Percentiles rank a stretch among this genome's conserved stretches.
Conservation (phyloP, 2,888 invertebrate species). For the Polyploca ridens region DNA sequence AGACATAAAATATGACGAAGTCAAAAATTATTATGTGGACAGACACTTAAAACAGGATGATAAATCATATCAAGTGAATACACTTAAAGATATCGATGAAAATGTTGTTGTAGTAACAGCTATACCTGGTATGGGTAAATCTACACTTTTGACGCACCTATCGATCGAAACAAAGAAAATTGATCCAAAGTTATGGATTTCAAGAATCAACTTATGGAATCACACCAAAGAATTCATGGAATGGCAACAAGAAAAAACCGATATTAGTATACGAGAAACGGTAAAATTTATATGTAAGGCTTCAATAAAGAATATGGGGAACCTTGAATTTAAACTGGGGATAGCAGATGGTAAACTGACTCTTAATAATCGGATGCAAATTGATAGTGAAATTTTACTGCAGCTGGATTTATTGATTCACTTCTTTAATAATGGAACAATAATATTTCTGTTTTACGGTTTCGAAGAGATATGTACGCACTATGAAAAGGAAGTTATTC, state of each 20-base stretch:
- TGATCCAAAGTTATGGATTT: constrained; percentile 43
- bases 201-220: constrained; percentile 41
- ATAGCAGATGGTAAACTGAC: constrained; percentile 24
- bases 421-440: constrained; percentile 38
- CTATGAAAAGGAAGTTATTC: constrained; percentile 41
- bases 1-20: constrained; percentile 37
- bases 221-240: constrained; percentile 34
- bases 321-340: constrained; percentile 27
- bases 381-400: constrained; percentile 28
- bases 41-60: constrained; percentile 33
- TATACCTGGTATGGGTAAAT: constrained; percentile 47
- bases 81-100: constrained; percentile 41
- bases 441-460: constrained; percentile 49
- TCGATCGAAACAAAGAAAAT: constrained; percentile 42
- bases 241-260: constrained; percentile 32
- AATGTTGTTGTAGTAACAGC: constrained; percentile 40
- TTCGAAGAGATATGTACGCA: constrained; percentile 46
- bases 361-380: constrained; percentile 19
- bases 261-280: constrained; percentile 20
- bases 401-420: constrained; percentile 46
- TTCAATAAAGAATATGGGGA: constrained; percentile 36
- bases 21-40: constrained; percentile 39
- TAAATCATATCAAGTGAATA: constrained; percentile 32
- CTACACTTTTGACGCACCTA: constrained; percentile 45
- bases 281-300: constrained; percentile 39